Evolutionary conservation across 2,113 vertebrate genomes (phyloP).

Genomic region (Odocoileus hemionus): DNA sequence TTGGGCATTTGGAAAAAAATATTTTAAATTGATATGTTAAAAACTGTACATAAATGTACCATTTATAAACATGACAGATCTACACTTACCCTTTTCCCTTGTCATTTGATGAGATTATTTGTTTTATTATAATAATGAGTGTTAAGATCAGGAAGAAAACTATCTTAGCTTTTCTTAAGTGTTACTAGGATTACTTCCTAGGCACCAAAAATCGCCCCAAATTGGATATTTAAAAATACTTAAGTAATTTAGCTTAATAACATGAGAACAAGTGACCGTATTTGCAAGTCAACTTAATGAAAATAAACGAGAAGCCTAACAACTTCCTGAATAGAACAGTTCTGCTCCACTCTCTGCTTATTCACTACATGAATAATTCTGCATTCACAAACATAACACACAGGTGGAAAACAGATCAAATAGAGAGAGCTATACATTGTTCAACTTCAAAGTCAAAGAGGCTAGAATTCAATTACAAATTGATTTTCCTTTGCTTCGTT

Average conservation of each 20-base stretch:
- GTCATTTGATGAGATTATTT: background rate
- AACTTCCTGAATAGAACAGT: constrained; percentile 31
- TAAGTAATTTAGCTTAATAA: background rate
- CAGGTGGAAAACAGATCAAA: background rate
- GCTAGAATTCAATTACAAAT: constrained; percentile 40
- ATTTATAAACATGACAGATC: background rate
- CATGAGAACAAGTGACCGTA: background rate
- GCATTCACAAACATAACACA: constrained; percentile 34
- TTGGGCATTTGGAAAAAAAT: background rate
- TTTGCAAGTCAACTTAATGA: constrained; percentile 28
- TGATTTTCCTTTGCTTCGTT: constrained; percentile 50
- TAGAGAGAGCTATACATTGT: background rate
- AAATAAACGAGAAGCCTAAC: constrained; percentile 16
- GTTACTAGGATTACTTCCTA: constrained; percentile 24
- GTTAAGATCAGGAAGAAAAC: background rate
- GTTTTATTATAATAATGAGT: background rate
- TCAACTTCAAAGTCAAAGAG: constrained; percentile 49
- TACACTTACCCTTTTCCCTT: background rate
- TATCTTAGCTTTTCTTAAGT: background rate
- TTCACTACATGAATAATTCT: background rate
- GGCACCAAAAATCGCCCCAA: background rate
- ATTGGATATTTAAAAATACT: background rate
- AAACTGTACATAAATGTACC: background rate
- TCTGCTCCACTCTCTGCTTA: constrained; percentile 6
- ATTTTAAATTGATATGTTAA: background rate